Percentiles rank a stretch among this genome's conserved stretches.
phyloP scores from a whole-genome alignment of 2,888 invertebrate species.

The Eilema griseolum region DNA sequence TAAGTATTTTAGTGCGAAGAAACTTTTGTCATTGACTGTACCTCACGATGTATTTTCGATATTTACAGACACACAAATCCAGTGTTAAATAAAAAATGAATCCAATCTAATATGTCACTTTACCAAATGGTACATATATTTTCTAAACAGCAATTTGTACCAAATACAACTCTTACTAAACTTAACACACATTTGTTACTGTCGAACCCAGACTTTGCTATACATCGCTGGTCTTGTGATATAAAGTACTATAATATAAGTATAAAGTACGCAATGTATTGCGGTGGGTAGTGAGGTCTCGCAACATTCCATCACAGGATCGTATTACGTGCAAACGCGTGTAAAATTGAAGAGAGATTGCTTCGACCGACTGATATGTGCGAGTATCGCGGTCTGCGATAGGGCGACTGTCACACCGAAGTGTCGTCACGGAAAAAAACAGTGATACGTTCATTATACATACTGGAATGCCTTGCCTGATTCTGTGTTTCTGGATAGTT shows the following conservation, averaged over 20 bases:
- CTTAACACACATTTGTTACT: conserved; percentile 22
- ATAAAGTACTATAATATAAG: conserved; percentile 1
- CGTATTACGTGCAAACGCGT: conserved; percentile 80
- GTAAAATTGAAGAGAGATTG: conserved; percentile 84
- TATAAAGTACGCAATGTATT: conserved; percentile 45
- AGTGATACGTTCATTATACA: no score
- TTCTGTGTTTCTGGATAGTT: no score
- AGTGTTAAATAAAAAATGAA: conserved; percentile 9
- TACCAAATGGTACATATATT: conserved; percentile 9
- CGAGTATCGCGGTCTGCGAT: conserved; percentile 51
- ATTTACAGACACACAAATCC: neutral
- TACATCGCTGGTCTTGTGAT: conserved; percentile 21
- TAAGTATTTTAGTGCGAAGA: no score
- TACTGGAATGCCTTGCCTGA: no score
- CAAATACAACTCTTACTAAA: conserved; percentile 23
- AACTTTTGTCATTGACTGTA: neutral
- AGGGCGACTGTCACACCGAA: conserved; percentile 57
- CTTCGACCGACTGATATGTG: conserved; percentile 62
- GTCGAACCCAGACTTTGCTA: conserved; percentile 6
- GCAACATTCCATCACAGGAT: conserved; percentile 66
- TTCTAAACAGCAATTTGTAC: conserved; percentile 23
- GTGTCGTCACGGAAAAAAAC: conserved; percentile 41
- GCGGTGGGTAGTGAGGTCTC: conserved; percentile 29
- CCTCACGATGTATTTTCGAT: neutral
- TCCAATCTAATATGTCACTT: conserved; percentile 17